Conservation (phyloP, 2,888 invertebrate genomes). For the Amphiduros pacificus region DNA sequence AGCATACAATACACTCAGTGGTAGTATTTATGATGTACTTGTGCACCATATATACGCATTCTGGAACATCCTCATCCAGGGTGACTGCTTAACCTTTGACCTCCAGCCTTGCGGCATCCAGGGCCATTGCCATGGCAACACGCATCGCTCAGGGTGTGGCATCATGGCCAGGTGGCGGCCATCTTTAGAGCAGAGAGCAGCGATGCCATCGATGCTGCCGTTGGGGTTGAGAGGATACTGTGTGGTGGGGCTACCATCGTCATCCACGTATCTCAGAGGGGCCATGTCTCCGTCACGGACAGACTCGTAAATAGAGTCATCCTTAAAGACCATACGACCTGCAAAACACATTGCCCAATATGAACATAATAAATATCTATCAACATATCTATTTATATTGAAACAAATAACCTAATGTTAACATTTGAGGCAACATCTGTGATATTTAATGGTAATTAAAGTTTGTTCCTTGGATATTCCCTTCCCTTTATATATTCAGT, state of each 20-base stretch:
- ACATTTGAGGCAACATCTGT: no score
- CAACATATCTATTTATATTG: no score
- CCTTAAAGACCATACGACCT: slow-evolving; percentile 63
- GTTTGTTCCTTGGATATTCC: no score
- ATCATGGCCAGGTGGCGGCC: slow-evolving; percentile 96
- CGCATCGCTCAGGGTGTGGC: slow-evolving; percentile 97
- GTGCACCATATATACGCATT: slow-evolving; percentile 70
- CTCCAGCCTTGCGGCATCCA: slow-evolving; percentile 50
- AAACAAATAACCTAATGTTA: no score
- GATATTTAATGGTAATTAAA: no score
- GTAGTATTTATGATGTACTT: background rate
- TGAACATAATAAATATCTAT: background rate
- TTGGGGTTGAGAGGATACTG: slow-evolving; percentile 88
- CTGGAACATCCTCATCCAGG: slow-evolving; percentile 89
- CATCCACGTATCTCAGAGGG: slow-evolving; percentile 83
- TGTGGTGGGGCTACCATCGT: slow-evolving; percentile 67
- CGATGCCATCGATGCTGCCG: slow-evolving; percentile 72
- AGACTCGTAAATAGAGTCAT: slow-evolving; percentile 44
- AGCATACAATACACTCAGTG: background rate
- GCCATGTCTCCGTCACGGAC: slow-evolving; percentile 67
- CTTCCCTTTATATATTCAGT: no score
- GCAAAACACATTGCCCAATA: slow-evolving; percentile 14
- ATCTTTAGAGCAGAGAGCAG: slow-evolving; percentile 84
- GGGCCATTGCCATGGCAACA: slow-evolving; percentile 84
- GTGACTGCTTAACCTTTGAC: slow-evolving; percentile 65